Evolutionary conservation across 2,113 vertebrate species (phyloP), one percentile per base, ranked within the genome.

Genomic region (Corythornis vintsioides): DNA sequence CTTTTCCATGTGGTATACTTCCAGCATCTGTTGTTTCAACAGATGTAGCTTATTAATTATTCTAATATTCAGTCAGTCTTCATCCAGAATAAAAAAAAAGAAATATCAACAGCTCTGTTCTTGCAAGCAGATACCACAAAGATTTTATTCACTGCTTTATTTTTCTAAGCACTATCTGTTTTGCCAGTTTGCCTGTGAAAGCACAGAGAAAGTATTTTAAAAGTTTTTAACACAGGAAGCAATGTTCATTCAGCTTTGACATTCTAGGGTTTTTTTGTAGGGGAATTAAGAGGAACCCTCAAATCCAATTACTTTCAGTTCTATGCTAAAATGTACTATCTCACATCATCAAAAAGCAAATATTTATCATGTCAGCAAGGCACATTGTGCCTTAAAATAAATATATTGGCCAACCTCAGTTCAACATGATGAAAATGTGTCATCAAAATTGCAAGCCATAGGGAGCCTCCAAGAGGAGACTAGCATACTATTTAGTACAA

Each of bases 171-270:
- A 31, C 78, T 91, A 11, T 90, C 69, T 10, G 1, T 91, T 92
- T 95, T 91, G 90, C 88, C 90, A 91, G 82, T 91, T 84, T 94
- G 85, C 78, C 43, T 92, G 78, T 87, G 66, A 91, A 89, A 95
- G 83, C 75, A 91, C 81, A 94, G 87, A 77, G 87, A 84, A 91
- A 78, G 63, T 87, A 89, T 95, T 91, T 94, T 80, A 67, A 89
- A 87, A 72, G 63, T 87, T 91, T 72, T 21, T 94, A 52, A 87
- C 94, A 82, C 85, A 91, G 92, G 90, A 95, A 92, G 57, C 70
- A 82, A 11, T 47, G 61, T 47, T 87, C 92, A 89, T 89, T 94
- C 53, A 71, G 48, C 70, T 87, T 86, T 82, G 65, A 53, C 48
- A 47, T 86, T 78, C 31, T 11, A 28, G 13, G 11, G 0, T 61